Conservation (phyloP, 1,140 invertebrate species). For the Forficula auricularia region DNA sequence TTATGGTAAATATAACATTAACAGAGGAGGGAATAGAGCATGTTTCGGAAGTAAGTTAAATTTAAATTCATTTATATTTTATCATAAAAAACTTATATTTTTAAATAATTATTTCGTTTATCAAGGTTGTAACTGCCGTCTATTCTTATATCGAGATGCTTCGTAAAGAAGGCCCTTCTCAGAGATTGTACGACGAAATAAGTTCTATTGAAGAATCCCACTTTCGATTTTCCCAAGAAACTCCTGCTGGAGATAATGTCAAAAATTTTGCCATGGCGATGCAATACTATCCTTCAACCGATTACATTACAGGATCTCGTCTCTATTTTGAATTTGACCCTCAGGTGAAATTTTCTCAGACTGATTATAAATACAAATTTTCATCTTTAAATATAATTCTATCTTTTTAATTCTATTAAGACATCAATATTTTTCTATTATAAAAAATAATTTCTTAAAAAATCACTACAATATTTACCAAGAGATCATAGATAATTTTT, state of each 20-base stretch:
- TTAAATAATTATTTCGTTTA: too few species aligned
- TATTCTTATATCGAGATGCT: slow-evolving; percentile 61
- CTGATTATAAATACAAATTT: too few species aligned
- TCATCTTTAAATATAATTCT: too few species aligned
- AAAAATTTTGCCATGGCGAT: slow-evolving; percentile 58
- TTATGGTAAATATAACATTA: slow-evolving; percentile 52
- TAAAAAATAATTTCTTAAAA: too few species aligned
- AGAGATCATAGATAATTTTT: too few species aligned
- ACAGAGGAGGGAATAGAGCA: slow-evolving; percentile 62
- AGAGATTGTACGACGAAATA: slow-evolving; percentile 57
- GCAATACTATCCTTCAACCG: slow-evolving; percentile 55
- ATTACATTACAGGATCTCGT: slow-evolving; percentile 58
- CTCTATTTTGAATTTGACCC: slow-evolving; percentile 66
- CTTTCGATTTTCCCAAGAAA: slow-evolving; percentile 51
- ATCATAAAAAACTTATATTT: too few species aligned
- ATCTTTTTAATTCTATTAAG: too few species aligned
- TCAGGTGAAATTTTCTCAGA: too few species aligned
- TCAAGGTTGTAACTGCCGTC: slow-evolving; percentile 44
- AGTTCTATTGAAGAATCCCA: slow-evolving; percentile 50
- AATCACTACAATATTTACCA: too few species aligned
- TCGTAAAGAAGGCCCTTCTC: slow-evolving; percentile 35
- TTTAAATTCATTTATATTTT: too few species aligned
- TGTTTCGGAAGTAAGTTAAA: slow-evolving; percentile 34
- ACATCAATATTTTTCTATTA: too few species aligned
- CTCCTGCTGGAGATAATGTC: slow-evolving; percentile 54